Conservation (phyloP, 2,113 vertebrate species). For the Athene cunicularia region DNA sequence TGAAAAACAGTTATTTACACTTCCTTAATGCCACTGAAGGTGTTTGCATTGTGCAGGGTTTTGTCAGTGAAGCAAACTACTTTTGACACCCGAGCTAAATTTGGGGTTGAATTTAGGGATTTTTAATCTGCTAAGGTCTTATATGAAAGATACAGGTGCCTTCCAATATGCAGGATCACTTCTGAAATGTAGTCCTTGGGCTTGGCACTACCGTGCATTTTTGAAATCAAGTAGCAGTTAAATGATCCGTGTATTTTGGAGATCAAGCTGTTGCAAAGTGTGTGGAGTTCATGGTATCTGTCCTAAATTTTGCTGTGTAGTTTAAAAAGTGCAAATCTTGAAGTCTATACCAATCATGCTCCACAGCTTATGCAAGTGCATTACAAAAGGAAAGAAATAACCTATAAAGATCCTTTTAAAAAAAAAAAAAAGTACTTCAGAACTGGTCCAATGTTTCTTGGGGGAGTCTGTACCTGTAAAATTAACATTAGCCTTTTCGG, state of each 20-base stretch:
- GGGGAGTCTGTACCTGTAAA: conserved; percentile 57
- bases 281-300: conserved; percentile 22
- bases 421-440: conserved; percentile 39
- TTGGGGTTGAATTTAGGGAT: conserved; percentile 22
- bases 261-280: conserved; percentile 15
- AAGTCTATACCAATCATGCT: neutral
- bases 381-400: neutral
- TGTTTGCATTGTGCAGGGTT: neutral
- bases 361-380: neutral
- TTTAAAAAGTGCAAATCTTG: neutral
- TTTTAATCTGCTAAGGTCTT: conserved; percentile 53
- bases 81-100: conserved; percentile 46
- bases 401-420: neutral
- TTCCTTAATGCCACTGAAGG: conserved; percentile 21
- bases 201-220: conserved; percentile 56
- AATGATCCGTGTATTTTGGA: neutral
- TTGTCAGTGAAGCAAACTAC: conserved; percentile 4
- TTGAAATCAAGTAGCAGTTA: neutral
- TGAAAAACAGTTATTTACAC: conserved; percentile 18
- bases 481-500: conserved; percentile 1
- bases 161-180: conserved; percentile 74
- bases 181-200: conserved; percentile 74
- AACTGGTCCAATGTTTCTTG: conserved; percentile 53
- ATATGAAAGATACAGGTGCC: conserved; percentile 22
- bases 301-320: neutral